Base-by-base conservation (phyloP, 1,140 invertebrate species). In the Zaprionus vittiger region DNA sequence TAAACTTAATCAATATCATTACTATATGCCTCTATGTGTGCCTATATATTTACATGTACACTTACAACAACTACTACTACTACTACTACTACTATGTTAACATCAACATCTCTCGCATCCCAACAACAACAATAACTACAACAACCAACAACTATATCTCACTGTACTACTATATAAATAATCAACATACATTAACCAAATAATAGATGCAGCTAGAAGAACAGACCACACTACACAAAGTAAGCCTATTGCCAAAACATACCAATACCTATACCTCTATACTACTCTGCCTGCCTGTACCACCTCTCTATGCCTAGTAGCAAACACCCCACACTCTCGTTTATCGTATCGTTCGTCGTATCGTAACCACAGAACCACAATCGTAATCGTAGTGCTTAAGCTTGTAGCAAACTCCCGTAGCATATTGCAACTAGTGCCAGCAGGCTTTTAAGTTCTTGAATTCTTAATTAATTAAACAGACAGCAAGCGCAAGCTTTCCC, bases 141-240 rank as follows among this genome's bases (percentile, higher is more conserved):
- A 81, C 81, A 61, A 83, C 70, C 74, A 68, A 83, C 81, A 77
- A 81, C 77, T 54, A 67, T 67, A 74, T 73, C 68, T 77, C 73
- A 76, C 67, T 73, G 71, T 44, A 76, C 63, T 75, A 74, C 28
- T 63, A 75, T 57, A 52, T 64, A 52, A 70, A 73, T 83, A 84
- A 90, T 84, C 81, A 59, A 70, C 61, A 61, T 37, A 55, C 57
- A 73, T 60, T 55, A 71, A 77, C 41, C 69, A 77, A 75, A 81
- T 86, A 79, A 86, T 91, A 92, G 91, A 78, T 92, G 91, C 91
- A 92, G 91, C 91, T 92, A 92, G 91, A 92, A 83, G 91, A 92
- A 92, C 91, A 92, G 81, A 92, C 91, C 91, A 92, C 91, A 92
- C 79, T 92, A 91, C 91, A 92, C 91, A 92, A 92, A 92, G 91